phyloP scores from a whole-genome alignment of 2,113 vertebrate genomes.

The Glareola pratincola region DNA sequence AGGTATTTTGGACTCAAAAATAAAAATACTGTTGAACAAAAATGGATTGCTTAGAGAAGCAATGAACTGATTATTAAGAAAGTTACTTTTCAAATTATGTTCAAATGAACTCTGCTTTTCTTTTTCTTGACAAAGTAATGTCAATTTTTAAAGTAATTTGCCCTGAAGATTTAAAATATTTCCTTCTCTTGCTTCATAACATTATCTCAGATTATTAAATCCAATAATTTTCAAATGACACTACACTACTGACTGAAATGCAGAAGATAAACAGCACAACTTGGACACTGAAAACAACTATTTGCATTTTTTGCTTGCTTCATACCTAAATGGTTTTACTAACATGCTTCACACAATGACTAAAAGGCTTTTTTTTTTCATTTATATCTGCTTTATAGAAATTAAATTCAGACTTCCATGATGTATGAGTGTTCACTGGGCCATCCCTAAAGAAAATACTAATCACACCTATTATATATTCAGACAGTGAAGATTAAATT shows the following conservation, averaged over 20 bases:
- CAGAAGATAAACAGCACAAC: background rate
- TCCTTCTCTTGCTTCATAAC: background rate
- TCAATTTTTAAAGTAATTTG: background rate
- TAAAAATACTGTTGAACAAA: background rate
- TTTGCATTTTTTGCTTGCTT: background rate
- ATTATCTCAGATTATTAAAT: background rate
- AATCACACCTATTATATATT: background rate
- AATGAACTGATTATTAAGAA: background rate
- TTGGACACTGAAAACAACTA: background rate
- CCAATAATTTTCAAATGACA: background rate
- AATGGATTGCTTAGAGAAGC: background rate
- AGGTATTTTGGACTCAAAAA: slow-evolving; percentile 50
- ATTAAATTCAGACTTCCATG: background rate
- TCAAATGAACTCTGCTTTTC: background rate
- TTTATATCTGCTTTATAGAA: background rate
- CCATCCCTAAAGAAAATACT: background rate
- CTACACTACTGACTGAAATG: background rate
- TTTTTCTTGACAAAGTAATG: background rate
- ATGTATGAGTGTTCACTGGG: background rate
- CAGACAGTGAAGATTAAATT: background rate
- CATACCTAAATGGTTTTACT: background rate
- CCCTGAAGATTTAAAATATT: background rate
- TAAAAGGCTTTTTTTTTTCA: background rate
- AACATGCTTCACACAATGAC: background rate
- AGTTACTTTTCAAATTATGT: background rate